phyloP scores from a whole-genome alignment of 2,113 vertebrate species.

The Ahaetulla prasina region DNA sequence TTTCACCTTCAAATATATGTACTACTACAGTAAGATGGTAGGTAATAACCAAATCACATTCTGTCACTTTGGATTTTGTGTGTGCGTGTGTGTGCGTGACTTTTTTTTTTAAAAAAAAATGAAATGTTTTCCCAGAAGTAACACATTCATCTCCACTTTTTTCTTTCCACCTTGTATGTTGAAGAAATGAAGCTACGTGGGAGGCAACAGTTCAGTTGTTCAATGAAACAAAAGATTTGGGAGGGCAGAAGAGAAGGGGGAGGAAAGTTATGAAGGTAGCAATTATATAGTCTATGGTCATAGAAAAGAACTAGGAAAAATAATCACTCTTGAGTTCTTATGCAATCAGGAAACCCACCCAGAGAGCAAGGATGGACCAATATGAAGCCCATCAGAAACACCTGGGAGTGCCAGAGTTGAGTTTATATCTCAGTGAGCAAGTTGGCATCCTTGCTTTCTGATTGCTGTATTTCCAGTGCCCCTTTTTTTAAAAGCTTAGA shows the following conservation, averaged over 20 bases:
- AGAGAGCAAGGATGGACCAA: neutral
- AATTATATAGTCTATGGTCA: neutral
- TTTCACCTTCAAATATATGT: neutral
- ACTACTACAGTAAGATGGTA: neutral
- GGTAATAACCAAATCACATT: neutral
- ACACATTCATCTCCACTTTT: neutral
- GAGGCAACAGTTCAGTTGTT: neutral
- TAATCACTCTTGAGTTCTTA: neutral
- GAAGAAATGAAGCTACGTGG: neutral
- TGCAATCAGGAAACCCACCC: neutral
- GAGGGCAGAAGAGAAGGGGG: neutral
- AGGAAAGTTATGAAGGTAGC: neutral
- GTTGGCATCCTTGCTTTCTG: neutral
- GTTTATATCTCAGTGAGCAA: neutral
- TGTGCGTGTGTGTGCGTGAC: neutral
- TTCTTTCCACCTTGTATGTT: neutral
- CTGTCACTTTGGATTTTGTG: neutral
- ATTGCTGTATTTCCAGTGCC: neutral
- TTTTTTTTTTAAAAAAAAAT: neutral
- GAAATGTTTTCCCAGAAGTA: neutral
- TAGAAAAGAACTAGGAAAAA: neutral
- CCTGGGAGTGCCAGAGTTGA: neutral
- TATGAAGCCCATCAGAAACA: no score
- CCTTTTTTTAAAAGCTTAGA: neutral
- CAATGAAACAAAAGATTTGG: neutral